These are phyloP conservation scores for Dasyprocta punctata DNA, from an alignment of 2,113 vertebrate genomes.

Conservation along the genomic window DNA sequence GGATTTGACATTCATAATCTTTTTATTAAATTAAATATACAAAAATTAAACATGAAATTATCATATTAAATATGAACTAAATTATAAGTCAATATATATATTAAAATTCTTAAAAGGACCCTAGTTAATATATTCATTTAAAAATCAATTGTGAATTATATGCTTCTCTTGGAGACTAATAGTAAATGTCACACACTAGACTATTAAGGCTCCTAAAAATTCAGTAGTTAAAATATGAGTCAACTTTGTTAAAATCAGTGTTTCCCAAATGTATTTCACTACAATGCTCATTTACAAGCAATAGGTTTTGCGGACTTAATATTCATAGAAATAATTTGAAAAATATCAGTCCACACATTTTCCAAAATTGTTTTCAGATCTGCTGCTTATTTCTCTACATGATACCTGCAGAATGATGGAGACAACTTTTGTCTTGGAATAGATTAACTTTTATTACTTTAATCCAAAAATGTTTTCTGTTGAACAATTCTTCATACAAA, in stretches of 20 bases:
- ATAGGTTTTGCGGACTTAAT: neutral
- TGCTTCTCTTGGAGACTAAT: neutral
- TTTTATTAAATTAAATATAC: neutral
- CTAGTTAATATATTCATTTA: neutral
- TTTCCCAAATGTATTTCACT: neutral
- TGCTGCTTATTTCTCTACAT: neutral
- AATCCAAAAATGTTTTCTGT: neutral
- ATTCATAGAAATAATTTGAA: neutral
- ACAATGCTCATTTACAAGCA: neutral
- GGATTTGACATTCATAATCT: neutral
- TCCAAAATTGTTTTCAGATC: conserved; percentile 36
- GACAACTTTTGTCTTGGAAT: neutral
- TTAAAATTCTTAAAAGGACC: neutral
- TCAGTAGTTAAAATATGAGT: neutral
- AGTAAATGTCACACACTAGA: neutral
- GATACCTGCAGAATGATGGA: neutral
- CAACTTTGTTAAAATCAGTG: neutral
- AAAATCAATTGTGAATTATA: neutral
- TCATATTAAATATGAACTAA: neutral
- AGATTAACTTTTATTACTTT: conserved; percentile 9
- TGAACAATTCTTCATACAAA: neutral
- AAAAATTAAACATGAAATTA: neutral
- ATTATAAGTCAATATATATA: neutral
- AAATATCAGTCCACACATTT: neutral
- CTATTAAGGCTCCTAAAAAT: neutral